These are phyloP conservation scores for mouse (Mus musculus) DNA, from an alignment of 2,113 vertebrate genomes.

Conservation along the genomic window GRCm39 chr4:57893501-57894000, in stretches of 20 bases:
- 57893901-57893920: constrained; percentile 77
- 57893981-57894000: constrained; percentile 82
- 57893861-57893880: constrained; percentile 83
- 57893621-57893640: constrained; percentile 78
- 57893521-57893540: constrained; percentile 42
- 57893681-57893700: constrained; percentile 78
- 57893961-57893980: constrained; percentile 71
- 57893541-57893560: constrained; percentile 29
- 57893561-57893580: constrained; percentile 70
- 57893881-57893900: constrained; percentile 74
- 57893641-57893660: constrained; percentile 81
- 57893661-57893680: constrained; percentile 83
- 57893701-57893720: constrained; percentile 69
- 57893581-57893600: constrained; percentile 77
- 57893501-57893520: constrained; percentile 69
- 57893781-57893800: constrained; percentile 84
- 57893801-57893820: constrained; percentile 86
- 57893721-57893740: constrained; percentile 87
- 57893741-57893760: constrained; percentile 87
- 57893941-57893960: constrained; percentile 86
- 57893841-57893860: constrained; percentile 86
- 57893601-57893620: constrained; percentile 67
- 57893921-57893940: constrained; percentile 84
- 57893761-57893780: constrained; percentile 83
- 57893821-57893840: constrained; percentile 87